Conservation (phyloP, 2,113 vertebrate species). For the Cryptomyrus ogoouensis region DNA sequence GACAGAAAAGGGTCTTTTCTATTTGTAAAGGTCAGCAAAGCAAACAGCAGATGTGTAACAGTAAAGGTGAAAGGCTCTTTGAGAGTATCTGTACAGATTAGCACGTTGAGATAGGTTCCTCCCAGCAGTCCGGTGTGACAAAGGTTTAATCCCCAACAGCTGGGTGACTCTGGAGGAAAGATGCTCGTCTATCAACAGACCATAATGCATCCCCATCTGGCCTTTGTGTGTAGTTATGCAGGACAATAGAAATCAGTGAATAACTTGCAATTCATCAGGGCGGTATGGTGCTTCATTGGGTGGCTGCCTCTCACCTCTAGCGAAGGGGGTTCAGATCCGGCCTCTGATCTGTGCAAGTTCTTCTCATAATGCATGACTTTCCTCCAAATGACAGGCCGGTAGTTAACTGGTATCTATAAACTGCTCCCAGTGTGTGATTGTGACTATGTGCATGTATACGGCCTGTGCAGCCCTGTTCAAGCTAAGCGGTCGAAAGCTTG, state of each 20-base stretch:
- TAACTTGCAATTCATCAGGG: neutral
- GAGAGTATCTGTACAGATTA: constrained; percentile 55
- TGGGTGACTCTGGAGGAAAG: constrained; percentile 48
- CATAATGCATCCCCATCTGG: constrained; percentile 18
- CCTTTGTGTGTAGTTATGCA: constrained; percentile 27
- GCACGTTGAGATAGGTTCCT: constrained; percentile 37
- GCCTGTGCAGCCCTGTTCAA: neutral
- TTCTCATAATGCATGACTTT: neutral
- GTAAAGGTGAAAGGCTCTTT: constrained; percentile 34
- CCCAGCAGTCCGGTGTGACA: constrained; percentile 40
- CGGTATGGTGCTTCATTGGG: neutral
- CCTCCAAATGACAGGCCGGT: neutral
- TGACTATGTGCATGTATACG: neutral
- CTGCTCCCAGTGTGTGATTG: neutral
- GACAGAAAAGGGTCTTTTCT: constrained; percentile 54
- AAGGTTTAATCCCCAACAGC: constrained; percentile 70
- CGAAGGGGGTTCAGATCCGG: neutral
- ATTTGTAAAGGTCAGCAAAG: constrained; percentile 47
- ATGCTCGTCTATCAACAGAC: constrained; percentile 21
- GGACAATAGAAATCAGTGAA: neutral
- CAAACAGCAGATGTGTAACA: constrained; percentile 43
- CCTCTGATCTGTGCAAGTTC: neutral
- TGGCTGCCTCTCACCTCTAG: neutral
- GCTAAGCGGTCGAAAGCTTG: neutral
- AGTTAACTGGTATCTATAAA: neutral